A percentile compares a stretch with the other conserved stretches of the same genome.
Conservation (phyloP, 1,140 invertebrate species). For the Cryptotermes secundus region DNA sequence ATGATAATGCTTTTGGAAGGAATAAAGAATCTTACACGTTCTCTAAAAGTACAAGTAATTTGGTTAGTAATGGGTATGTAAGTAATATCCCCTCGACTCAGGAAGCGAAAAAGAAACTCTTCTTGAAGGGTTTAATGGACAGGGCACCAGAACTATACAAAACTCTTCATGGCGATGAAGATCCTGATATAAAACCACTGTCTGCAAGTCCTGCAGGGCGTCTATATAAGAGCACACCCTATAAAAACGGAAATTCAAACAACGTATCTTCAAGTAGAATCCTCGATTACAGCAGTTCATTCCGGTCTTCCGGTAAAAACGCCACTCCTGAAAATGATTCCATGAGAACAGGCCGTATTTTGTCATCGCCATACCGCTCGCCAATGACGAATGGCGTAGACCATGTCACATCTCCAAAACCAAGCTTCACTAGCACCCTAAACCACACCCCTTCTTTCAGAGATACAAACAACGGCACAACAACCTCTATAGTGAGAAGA, state of each 20-base stretch:
- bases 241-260: slow-evolving; percentile 29
- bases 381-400: slow-evolving; percentile 37
- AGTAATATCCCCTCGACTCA: slow-evolving; percentile 35
- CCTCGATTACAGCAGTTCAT: slow-evolving; percentile 41
- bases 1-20: slow-evolving; percentile 40
- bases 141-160: slow-evolving; percentile 72
- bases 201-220: slow-evolving; percentile 21
- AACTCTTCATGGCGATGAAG: slow-evolving; percentile 32
- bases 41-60: slow-evolving; percentile 53
- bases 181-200: not conserved
- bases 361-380: not conserved
- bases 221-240: slow-evolving; percentile 37
- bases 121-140: slow-evolving; percentile 68
- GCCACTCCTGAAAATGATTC: slow-evolving; percentile 34
- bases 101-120: slow-evolving; percentile 65
- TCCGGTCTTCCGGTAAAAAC: slow-evolving; percentile 39
- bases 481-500: slow-evolving; percentile 48
- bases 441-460: slow-evolving; percentile 33
- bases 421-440: not conserved
- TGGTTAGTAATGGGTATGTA: slow-evolving; percentile 48
- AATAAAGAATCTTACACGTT: slow-evolving; percentile 56
- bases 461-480: not conserved
- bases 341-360: slow-evolving; percentile 3
- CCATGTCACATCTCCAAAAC: slow-evolving; percentile 34
- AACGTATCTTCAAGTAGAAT: slow-evolving; percentile 22